Conservation (phyloP, 2,888 invertebrate species). For the Clitarchus hookeri region DNA sequence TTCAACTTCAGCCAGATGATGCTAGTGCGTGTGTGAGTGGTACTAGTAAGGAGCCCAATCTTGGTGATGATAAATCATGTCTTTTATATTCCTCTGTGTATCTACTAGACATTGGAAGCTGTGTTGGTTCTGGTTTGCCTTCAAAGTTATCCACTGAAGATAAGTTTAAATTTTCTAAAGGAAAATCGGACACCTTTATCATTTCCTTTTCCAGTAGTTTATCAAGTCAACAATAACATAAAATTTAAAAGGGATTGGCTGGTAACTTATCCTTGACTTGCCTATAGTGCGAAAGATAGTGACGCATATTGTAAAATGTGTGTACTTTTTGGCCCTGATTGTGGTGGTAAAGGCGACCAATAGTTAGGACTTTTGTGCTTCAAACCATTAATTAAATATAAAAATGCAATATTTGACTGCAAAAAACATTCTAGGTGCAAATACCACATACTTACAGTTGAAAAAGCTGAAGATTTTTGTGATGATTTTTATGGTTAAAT, state of each 20-base stretch:
- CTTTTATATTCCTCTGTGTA: too few relatives aligned
- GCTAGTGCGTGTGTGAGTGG: too few relatives aligned
- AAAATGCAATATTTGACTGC: constrained; percentile 18
- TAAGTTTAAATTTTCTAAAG: too few relatives aligned
- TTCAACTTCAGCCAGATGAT: too few relatives aligned
- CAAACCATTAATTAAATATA: constrained; percentile 16
- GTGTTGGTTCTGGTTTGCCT: too few relatives aligned
- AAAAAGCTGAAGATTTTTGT: constrained; percentile 11
- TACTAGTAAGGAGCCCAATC: too few relatives aligned
- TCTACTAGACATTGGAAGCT: too few relatives aligned
- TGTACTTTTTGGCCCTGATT: constrained; percentile 11
- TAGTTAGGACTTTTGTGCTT: not conserved
- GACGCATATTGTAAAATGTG: not conserved
- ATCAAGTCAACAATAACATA: not conserved
- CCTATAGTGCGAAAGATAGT: constrained; percentile 9
- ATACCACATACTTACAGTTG: not conserved
- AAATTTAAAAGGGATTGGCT: constrained; percentile 19
- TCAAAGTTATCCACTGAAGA: too few relatives aligned
- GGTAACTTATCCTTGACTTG: not conserved
- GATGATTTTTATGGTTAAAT: not conserved
- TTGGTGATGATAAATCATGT: too few relatives aligned
- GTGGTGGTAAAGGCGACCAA: not conserved
- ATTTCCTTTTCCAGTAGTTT: not conserved
- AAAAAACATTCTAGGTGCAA: not conserved
- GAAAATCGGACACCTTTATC: too few relatives aligned